phyloP scores from a whole-genome alignment of 2,113 vertebrate genomes.

The Muscicapa adusta region DNA sequence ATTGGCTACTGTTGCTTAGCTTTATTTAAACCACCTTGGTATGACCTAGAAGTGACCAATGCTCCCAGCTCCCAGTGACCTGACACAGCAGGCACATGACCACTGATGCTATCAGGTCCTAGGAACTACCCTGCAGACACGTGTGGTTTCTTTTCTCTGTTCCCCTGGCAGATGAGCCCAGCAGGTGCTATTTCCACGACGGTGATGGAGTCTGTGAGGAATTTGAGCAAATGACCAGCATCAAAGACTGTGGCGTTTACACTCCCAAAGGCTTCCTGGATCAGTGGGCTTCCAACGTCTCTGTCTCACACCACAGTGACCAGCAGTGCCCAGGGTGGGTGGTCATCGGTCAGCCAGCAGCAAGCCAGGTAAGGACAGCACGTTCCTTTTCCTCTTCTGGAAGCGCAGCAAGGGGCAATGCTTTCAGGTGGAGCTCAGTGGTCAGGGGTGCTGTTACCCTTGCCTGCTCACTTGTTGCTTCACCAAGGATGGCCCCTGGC shows the following conservation, averaged over 20 bases:
- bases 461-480: background rate
- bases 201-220: slow-evolving; percentile 96
- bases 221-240: slow-evolving; percentile 92
- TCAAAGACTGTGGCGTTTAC: slow-evolving; percentile 94
- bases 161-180: slow-evolving; percentile 84
- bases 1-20: background rate
- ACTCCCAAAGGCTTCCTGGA: slow-evolving; percentile 93
- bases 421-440: background rate
- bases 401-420: background rate
- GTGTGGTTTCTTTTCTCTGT: background rate
- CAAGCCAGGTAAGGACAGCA: slow-evolving; percentile 84
- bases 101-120: background rate
- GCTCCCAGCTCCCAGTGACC: background rate
- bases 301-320: slow-evolving; percentile 88
- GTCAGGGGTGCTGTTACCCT: background rate
- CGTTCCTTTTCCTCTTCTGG: background rate
- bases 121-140: background rate
- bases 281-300: slow-evolving; percentile 90
- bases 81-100: background rate
- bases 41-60: background rate
- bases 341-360: slow-evolving; percentile 89
- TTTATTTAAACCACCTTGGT: background rate
- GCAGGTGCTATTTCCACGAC: slow-evolving; percentile 94
- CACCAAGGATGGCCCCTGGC: background rate
- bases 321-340: slow-evolving; percentile 92